These are phyloP conservation scores for Agapornis canus DNA, from an alignment of 2,797 vertebrate species.

Conservation along the genomic window DNA sequence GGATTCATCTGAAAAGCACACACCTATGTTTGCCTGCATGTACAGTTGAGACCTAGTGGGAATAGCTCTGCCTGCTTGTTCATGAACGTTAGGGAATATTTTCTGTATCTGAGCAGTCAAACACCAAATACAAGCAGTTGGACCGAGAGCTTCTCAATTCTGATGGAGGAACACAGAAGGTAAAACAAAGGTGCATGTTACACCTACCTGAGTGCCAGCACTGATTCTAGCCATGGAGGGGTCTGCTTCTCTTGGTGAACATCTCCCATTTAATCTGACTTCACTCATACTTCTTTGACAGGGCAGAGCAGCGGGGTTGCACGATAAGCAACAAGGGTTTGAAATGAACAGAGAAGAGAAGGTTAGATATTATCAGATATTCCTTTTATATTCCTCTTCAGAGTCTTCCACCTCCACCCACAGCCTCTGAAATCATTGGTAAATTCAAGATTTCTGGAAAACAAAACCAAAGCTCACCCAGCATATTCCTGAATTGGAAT, in stretches of 20 bases:
- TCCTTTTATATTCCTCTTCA: neutral
- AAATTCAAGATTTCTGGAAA: neutral
- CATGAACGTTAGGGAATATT: neutral
- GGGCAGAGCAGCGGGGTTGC: neutral
- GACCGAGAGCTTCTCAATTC: neutral
- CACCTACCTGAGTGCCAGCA: too few relatives aligned
- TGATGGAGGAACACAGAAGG: neutral
- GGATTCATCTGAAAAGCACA: neutral
- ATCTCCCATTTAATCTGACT: neutral
- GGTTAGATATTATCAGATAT: neutral
- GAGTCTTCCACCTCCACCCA: neutral
- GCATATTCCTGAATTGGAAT: neutral
- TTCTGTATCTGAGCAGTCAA: neutral
- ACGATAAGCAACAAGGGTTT: neutral
- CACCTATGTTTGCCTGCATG: neutral
- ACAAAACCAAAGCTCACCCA: neutral
- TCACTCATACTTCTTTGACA: neutral
- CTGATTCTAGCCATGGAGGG: neutral
- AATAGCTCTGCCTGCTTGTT: neutral
- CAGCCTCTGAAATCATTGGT: neutral
- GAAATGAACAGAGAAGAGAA: neutral
- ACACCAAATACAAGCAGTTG: neutral
- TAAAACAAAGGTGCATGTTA: neutral
- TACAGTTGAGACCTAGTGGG: neutral
- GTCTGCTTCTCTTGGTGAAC: neutral